Conservation (phyloP, 1,140 invertebrate species). For the Neomicropteryx cornuta region DNA sequence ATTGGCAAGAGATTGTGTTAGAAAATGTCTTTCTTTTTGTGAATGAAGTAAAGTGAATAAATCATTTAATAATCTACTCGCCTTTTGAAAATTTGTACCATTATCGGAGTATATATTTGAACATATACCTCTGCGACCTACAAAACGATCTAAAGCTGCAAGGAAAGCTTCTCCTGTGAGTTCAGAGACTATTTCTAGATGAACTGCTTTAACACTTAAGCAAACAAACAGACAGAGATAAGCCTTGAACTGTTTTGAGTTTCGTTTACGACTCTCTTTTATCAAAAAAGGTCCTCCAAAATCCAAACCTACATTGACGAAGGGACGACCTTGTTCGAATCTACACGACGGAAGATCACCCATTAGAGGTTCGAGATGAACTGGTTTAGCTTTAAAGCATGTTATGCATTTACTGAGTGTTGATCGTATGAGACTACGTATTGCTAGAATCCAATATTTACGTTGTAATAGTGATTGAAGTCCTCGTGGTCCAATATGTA, state of each 20-base stretch:
- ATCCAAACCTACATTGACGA: slow-evolving; percentile 8
- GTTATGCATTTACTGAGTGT: slow-evolving; percentile 1
- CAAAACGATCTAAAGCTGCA: slow-evolving; percentile 10
- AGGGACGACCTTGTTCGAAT: slow-evolving; percentile 3
- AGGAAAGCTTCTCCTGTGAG: slow-evolving; percentile 12
- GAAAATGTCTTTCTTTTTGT: slow-evolving; percentile 2
- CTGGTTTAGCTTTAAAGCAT: slow-evolving; percentile 2
- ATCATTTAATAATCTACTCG: slow-evolving; percentile 7
- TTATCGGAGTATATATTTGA: slow-evolving; percentile 12
- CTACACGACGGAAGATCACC: slow-evolving; percentile 7
- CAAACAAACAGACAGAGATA: slow-evolving; percentile 10
- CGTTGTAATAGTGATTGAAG: slow-evolving; percentile 12
- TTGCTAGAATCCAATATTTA: slow-evolving; percentile 14
- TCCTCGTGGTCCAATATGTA: slow-evolving; percentile 13
- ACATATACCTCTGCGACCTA: slow-evolving; percentile 10
- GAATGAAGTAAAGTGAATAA: slow-evolving; percentile 7
- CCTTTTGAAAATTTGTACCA: slow-evolving; percentile 6
- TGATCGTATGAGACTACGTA: slow-evolving; percentile 9
- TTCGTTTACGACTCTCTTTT: slow-evolving; percentile 5
- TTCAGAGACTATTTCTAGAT: slow-evolving; percentile 14
- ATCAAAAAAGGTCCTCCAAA: slow-evolving; percentile 11
- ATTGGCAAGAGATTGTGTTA: not conserved
- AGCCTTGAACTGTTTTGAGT: slow-evolving; percentile 6
- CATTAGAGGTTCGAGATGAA: slow-evolving; percentile 6
- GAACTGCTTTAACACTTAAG: slow-evolving; percentile 8